Evolutionary conservation across 2,113 vertebrate genomes (phyloP).

Genomic region (Odontophorus gujanensis): DNA sequence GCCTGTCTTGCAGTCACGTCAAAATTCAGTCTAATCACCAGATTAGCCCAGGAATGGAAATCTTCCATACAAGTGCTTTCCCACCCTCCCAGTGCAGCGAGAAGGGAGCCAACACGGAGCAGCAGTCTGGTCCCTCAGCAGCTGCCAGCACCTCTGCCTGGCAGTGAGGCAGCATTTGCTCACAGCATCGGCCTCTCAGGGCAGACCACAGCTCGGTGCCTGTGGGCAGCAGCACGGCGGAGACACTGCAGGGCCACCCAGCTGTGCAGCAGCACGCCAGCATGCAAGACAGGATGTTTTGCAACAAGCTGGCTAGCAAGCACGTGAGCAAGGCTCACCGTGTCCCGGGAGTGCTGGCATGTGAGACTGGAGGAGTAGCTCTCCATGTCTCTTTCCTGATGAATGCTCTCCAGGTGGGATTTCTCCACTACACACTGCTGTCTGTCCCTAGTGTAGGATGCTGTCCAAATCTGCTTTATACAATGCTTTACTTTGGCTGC

Average conservation of each 20-base stretch:
- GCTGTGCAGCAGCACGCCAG: background rate
- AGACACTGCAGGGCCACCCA: accelerated
- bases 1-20: background rate
- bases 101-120: background rate
- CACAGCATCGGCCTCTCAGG: background rate
- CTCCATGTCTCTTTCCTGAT: background rate
- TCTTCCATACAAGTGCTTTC: background rate
- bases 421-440: background rate
- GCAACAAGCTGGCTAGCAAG: background rate
- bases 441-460: accelerated
- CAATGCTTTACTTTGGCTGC: background rate
- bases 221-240: accelerated
- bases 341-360: accelerated
- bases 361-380: accelerated
- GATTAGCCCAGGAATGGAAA: background rate
- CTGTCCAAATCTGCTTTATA: background rate
- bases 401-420: background rate
- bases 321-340: background rate
- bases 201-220: background rate
- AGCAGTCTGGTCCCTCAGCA: background rate
- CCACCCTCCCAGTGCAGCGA: background rate
- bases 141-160: background rate
- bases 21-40: background rate
- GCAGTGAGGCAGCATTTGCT: background rate
- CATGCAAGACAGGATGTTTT: accelerated